phyloP scores from a whole-genome alignment of 2,797 vertebrate genomes.

The Alfaro cultratus region DNA sequence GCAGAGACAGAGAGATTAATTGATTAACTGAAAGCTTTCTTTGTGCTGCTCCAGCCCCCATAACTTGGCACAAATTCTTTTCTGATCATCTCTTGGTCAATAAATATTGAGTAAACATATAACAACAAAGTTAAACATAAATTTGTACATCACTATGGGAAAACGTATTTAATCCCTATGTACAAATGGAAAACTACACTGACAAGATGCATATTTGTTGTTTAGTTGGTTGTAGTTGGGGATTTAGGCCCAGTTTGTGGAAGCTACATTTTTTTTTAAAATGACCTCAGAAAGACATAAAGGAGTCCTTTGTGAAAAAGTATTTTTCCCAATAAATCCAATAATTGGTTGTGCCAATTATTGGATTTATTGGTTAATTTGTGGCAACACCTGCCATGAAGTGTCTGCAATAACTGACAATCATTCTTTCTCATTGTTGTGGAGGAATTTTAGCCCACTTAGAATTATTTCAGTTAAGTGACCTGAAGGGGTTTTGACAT shows the following conservation, averaged over 20 bases:
- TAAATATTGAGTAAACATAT: slow-evolving; percentile 10
- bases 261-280: neutral
- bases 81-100: slow-evolving; percentile 14
- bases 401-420: neutral
- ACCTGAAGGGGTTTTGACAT: neutral
- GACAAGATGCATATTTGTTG: neutral
- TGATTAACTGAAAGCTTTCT: slow-evolving; percentile 47
- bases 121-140: neutral
- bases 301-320: neutral
- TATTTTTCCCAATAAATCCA: neutral
- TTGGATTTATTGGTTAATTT: neutral
- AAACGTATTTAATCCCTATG: neutral
- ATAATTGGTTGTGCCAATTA: neutral
- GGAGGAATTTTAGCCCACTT: neutral
- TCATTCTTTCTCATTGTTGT: neutral
- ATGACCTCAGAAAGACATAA: neutral
- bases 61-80: slow-evolving; percentile 26
- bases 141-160: neutral
- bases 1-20: neutral
- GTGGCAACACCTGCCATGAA: neutral
- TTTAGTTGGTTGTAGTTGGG: neutral
- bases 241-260: neutral
- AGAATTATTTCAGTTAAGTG: neutral
- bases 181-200: neutral
- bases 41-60: slow-evolving; percentile 23